phyloP scores from a whole-genome alignment of 2,888 invertebrate genomes.

The Heliconius aoede region DNA sequence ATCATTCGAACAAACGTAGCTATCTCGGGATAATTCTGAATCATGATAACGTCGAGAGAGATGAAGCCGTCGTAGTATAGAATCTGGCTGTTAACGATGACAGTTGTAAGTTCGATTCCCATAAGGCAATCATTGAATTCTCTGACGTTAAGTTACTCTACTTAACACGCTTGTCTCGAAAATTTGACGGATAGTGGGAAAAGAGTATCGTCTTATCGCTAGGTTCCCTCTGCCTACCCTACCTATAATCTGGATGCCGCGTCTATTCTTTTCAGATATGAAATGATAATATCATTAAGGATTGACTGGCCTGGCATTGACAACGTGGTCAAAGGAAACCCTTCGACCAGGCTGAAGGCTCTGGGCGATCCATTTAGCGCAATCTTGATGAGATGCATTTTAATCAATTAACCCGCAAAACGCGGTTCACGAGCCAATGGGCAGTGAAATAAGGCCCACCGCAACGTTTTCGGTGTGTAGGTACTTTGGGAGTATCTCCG shows the following conservation, averaged over 20 bases:
- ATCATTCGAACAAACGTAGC: conserved; percentile 38
- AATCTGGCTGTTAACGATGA: background rate
- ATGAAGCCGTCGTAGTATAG: background rate
- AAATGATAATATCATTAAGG: background rate
- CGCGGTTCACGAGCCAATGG: conserved; percentile 74
- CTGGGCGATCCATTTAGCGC: conserved; percentile 55
- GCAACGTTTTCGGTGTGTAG: conserved; percentile 61
- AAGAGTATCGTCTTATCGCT: too few species aligned
- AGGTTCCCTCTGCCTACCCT: background rate
- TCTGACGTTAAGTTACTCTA: too few species aligned
- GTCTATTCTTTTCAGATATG: background rate
- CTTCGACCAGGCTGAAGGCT: conserved; percentile 58
- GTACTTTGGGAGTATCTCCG: conserved; percentile 61
- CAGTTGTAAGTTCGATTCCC: background rate
- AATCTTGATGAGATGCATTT: conserved; percentile 80
- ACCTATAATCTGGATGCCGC: background rate
- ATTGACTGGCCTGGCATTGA: background rate
- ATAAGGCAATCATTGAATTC: background rate
- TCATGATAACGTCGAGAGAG: conserved; percentile 49
- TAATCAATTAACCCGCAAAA: conserved; percentile 80
- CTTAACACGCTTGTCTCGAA: too few species aligned
- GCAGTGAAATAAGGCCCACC: conserved; percentile 79
- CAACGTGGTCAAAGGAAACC: conserved; percentile 36
- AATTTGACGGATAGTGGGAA: too few species aligned
- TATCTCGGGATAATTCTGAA: conserved; percentile 47